Base-by-base conservation (phyloP, 1,140 invertebrate genomes). In the Cherax destructor region DNA sequence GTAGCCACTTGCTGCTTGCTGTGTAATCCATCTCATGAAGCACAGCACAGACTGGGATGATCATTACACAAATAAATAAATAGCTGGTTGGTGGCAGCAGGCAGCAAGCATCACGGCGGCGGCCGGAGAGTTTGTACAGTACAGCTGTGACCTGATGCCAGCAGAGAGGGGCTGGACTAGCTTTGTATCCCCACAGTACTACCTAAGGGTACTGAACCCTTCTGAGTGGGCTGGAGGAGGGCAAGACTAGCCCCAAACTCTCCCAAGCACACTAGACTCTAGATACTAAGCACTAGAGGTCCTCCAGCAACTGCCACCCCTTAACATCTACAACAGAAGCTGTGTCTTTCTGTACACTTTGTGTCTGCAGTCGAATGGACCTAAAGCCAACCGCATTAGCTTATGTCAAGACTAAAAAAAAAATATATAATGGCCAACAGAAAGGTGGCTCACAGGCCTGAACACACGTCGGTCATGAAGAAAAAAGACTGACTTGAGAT, bases 11-110 rank as follows among this genome's bases (percentile, higher is more conserved):
- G 90, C 90, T 86, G 85, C 90, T 91, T 80, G 83, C 74, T 79
- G 56, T 85, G 76, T 61, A 56, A 72, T 77, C 50, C 72, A 69
- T 69, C 59, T 85, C 56, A 52, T 91, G 83, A 91, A 78, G 89
- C 81, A 85, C 87, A 88, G 87, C 87, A 88, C 59, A 79, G 79
- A 80, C 76, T 91, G 59, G 83, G 89, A 91, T 91, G 89, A 83
- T 91, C 83, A 65, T 91, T 80, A 91, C 83, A 76, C 83, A 85
- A 88, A 85, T 88, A 88, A 88, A 91, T 91, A 91, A 91, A 91
- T 91, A 91, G 83, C 77, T 77, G 49, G 89, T 78, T 85, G 78
- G 78, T 81, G 87, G 74, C 89, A 91, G 89, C 89, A 91, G 77
- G 83, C 89, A 91, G 89, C 83, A 91, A 91, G 89, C 81, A 85